phyloP scores from a whole-genome alignment of 2,888 invertebrate species.

The Pegoplata infirma region DNA sequence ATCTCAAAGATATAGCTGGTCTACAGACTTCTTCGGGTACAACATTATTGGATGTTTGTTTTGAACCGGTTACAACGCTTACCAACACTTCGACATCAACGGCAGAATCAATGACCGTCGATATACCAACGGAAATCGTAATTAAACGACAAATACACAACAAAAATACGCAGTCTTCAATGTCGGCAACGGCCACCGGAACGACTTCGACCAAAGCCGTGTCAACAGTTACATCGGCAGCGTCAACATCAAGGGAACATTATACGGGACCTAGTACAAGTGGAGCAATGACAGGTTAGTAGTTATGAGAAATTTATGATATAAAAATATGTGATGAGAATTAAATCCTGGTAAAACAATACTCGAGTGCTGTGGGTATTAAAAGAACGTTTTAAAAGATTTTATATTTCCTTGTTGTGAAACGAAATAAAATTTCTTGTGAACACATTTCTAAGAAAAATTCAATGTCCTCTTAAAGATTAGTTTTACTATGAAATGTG shows the following conservation, averaged over 20 bases:
- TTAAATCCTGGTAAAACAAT: too few relatives aligned
- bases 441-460: too few relatives aligned
- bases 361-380: too few relatives aligned
- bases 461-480: too few relatives aligned
- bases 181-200: conserved; percentile 51
- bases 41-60: conserved; percentile 72
- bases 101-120: conserved; percentile 65
- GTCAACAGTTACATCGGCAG: conserved; percentile 59
- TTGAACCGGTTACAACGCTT: conserved; percentile 65
- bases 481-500: too few relatives aligned
- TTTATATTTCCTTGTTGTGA: too few relatives aligned
- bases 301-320: neutral
- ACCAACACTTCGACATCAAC: conserved; percentile 61
- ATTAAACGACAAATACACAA: conserved; percentile 58
- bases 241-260: conserved; percentile 60
- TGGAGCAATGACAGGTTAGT: conserved; percentile 75
- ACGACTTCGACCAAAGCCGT: conserved; percentile 50
- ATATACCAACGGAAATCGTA: conserved; percentile 66
- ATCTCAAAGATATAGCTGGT: conserved; percentile 76
- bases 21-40: conserved; percentile 69
- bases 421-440: too few relatives aligned
- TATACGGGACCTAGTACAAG: conserved; percentile 66
- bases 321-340: too few relatives aligned
- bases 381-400: too few relatives aligned
- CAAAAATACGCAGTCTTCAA: conserved; percentile 56